A percentile compares a stretch with the other conserved stretches of the same genome.
Evolutionary conservation across 1,140 invertebrate species (phyloP).

Genomic region (Gonatopus flavifemur): DNA sequence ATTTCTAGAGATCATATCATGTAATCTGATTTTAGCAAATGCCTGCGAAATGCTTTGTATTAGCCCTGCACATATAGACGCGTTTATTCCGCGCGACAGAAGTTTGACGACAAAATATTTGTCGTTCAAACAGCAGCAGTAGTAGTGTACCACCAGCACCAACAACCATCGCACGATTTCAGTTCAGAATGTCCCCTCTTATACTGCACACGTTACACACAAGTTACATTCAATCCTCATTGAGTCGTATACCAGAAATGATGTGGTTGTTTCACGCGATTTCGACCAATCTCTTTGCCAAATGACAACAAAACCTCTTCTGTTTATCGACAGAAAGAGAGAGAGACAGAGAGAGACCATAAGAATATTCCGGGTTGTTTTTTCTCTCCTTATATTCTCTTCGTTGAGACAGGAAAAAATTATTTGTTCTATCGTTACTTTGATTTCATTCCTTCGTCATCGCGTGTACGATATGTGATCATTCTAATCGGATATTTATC

Average conservation of each 20-base stretch:
- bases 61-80: conserved; percentile 59
- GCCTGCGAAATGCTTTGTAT: conserved; percentile 57
- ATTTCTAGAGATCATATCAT: conserved; percentile 6
- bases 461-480: too few relatives aligned
- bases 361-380: neutral
- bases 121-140: conserved; percentile 58
- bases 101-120: conserved; percentile 62
- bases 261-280: conserved; percentile 11
- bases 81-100: conserved; percentile 52
- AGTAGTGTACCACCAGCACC: too few relatives aligned
- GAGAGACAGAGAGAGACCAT: neutral
- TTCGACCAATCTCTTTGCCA: conserved; percentile 10
- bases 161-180: too few relatives aligned
- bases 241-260: too few relatives aligned
- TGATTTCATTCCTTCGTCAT: too few relatives aligned
- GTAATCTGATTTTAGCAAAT: conserved; percentile 58
- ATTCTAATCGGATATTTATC: too few relatives aligned
- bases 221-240: too few relatives aligned
- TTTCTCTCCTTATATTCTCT: too few relatives aligned
- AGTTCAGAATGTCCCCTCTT: conserved; percentile 47
- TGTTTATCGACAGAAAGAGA: too few relatives aligned
- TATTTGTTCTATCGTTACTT: too few relatives aligned
- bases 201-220: conserved; percentile 23
- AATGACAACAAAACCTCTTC: too few relatives aligned
- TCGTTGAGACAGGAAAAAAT: too few relatives aligned